These are phyloP conservation scores for Clanis bilineata DNA, from an alignment of 2,888 invertebrate species.

Conservation along the genomic window DNA sequence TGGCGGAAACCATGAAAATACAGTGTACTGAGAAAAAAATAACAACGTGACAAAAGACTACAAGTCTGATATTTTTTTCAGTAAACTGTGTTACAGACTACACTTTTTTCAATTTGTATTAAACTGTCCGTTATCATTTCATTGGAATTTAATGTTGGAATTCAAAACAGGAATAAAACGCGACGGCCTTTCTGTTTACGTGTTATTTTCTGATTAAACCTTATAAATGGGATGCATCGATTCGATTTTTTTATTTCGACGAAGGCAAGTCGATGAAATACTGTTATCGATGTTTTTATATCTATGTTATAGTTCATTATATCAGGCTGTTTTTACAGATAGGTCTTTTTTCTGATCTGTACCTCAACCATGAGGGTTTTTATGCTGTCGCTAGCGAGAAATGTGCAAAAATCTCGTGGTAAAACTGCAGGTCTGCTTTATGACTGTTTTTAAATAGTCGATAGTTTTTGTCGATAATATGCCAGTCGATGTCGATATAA, in stretches of 20 bases:
- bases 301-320: not conserved
- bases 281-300: not conserved
- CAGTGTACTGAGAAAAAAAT: constrained; percentile 3
- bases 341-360: not conserved
- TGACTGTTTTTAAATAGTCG: not conserved
- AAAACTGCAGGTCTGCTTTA: too few species aligned
- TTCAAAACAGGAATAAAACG: constrained; percentile 48
- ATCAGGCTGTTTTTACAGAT: not conserved
- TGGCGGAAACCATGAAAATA: not conserved
- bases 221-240: not conserved
- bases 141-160: constrained; percentile 35
- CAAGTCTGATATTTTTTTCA: constrained; percentile 9
- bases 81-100: constrained; percentile 5
- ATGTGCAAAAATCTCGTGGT: too few species aligned
- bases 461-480: not conserved
- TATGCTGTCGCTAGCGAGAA: too few species aligned
- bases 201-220: constrained; percentile 52
- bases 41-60: not conserved
- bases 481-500: constrained; percentile 2
- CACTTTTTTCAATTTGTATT: constrained; percentile 16
- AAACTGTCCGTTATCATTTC: constrained; percentile 36
- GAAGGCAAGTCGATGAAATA: not conserved
- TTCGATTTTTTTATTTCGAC: not conserved
- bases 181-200: constrained; percentile 70
- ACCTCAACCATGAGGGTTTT: too few species aligned